Evolutionary conservation across 2,113 vertebrate genomes (phyloP), one percentile per base, ranked within the genome.

Genomic region (Trinectes maculatus): DNA sequence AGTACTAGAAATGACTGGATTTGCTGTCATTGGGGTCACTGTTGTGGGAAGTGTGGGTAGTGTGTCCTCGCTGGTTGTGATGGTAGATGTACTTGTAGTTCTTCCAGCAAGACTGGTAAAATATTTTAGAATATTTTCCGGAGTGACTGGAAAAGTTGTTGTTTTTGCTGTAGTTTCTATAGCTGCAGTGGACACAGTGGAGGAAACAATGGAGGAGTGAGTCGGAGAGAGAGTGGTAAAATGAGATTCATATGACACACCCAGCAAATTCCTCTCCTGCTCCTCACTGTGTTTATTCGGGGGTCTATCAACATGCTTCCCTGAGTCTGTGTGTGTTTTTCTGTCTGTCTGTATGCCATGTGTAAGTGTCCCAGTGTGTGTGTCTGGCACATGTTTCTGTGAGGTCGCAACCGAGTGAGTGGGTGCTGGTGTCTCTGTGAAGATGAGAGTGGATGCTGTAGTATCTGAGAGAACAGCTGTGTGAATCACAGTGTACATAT

Each of bases 401-500:
- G 46, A 25, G 15, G 55, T 60, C 18, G 40, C 47, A 63, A 24
- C 39, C 16, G 53, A 65, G 24, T 53, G 66, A 57, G 71, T 69
- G 57, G 76, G 53, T 22, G 58, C 46, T 37, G 56, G 55, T 71
- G 77, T 64, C 1, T 4, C 21, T 24, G 58, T 46, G 65, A 28
- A 60, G 31, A 55, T 70, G 15, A 56, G 24, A 67, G 62, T 28
- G 36, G 43, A 75, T 44, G 77, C 69, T 63, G 43, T 52, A 37
- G 46, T 44, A 51, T 87, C 80, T 68, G 60, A 36, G 58, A 29
- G 65, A 24, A 53, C 67, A 29, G 19, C 54, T 54, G 71, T 73
- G 39, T 79, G 74, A 87, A 58, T 89, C 76, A 80, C 46, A 12
- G 7, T 37, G 52, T 77, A 84, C 78, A 40, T 77, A 42, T 68